phyloP scores from a whole-genome alignment of 2,888 invertebrate genomes.

The Amorpha juglandis region DNA sequence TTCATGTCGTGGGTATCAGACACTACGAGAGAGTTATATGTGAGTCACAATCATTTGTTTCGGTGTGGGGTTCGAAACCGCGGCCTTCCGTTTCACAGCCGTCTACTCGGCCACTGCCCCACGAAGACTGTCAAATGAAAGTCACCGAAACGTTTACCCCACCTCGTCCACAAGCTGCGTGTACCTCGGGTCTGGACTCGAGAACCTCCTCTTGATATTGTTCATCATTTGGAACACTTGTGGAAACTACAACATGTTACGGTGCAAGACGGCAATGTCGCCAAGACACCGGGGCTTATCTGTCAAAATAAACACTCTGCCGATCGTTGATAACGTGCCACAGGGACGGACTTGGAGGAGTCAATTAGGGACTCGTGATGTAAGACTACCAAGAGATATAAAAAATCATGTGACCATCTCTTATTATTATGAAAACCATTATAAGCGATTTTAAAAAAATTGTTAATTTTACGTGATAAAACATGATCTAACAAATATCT shows the following conservation, averaged over 20 bases:
- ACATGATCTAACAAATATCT: too few species aligned
- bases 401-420: too few species aligned
- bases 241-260: constrained; percentile 3
- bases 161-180: constrained; percentile 57
- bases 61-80: too few species aligned
- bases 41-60: too few species aligned
- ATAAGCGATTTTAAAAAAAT: too few species aligned
- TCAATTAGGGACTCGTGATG: neutral
- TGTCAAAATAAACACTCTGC: constrained; percentile 56
- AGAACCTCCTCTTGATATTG: constrained; percentile 53
- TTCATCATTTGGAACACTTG: constrained; percentile 44
- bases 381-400: neutral
- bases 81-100: too few species aligned
- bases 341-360: constrained; percentile 10
- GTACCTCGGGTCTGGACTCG: constrained; percentile 58
- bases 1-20: too few species aligned
- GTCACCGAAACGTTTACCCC: constrained; percentile 27
- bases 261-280: constrained; percentile 2
- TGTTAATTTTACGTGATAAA: too few species aligned
- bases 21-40: too few species aligned
- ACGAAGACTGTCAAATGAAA: neutral
- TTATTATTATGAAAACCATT: too few species aligned
- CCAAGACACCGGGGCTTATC: constrained; percentile 27
- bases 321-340: constrained; percentile 43
- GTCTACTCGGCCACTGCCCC: too few species aligned